Evolutionary conservation across 1,140 invertebrate species (phyloP).

Genomic region (Penaeus japonicus): DNA sequence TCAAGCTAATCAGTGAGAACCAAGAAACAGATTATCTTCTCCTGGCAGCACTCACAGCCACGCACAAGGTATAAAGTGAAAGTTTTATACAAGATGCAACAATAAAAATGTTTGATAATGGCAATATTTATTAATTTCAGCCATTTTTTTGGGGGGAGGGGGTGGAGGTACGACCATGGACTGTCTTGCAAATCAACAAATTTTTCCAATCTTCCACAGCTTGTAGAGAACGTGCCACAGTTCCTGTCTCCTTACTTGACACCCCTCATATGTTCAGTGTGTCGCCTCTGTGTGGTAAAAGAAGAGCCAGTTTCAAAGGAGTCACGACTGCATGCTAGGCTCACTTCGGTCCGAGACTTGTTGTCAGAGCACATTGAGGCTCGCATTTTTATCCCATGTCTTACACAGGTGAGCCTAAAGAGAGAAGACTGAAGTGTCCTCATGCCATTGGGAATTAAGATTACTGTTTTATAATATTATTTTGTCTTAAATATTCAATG

Average conservation of each 20-base stretch:
- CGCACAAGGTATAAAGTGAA: background rate
- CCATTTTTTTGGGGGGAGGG: too few species aligned
- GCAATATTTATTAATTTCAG: background rate
- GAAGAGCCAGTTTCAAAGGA: background rate
- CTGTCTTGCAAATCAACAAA: too few species aligned
- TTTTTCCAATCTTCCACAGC: background rate
- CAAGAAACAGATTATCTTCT: background rate
- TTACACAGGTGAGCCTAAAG: constrained; percentile 2
- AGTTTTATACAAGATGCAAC: background rate
- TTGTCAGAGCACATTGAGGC: constrained; percentile 17
- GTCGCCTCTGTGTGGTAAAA: background rate
- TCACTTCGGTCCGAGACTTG: background rate
- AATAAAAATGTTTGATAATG: background rate
- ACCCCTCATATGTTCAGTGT: background rate
- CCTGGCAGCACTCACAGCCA: constrained; percentile 14
- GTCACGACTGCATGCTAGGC: background rate
- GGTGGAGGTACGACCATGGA: too few species aligned
- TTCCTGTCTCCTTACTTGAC: constrained; percentile 21
- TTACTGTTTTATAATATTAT: too few species aligned
- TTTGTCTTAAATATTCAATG: too few species aligned
- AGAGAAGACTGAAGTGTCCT: too few species aligned
- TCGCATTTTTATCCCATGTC: constrained; percentile 6
- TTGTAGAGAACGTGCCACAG: constrained; percentile 29
- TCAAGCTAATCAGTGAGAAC: background rate
- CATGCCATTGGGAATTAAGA: too few species aligned